Evolutionary conservation across 1,140 invertebrate genomes (phyloP), one percentile per base, ranked within the genome.

Genomic region (Camponotus vicinus): DNA sequence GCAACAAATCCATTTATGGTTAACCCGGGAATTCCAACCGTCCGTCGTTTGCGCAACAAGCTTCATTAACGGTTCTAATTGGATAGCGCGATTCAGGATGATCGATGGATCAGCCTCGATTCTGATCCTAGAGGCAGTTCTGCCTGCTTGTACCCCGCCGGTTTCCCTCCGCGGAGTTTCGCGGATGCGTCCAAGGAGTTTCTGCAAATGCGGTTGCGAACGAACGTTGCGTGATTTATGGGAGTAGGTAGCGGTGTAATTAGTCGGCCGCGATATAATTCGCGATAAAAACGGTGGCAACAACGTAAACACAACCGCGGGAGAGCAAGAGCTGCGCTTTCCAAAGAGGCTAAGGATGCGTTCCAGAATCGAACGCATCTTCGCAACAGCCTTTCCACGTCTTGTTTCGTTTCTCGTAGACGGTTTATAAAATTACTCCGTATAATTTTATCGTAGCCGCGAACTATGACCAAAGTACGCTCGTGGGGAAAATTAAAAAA

Each of bases 241-340:
- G 15, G 27, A 67, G 66, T 70, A 57, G 66, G 66, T 21, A 80
- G 78, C 18, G 21, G 37, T 80, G 78, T 80, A 80, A 80, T 80
- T 80, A 80, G 64, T 21, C 70, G 15, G 64, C 78, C 52, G 64
- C 66, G 37, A 80, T 70, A 70, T 80, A 80, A 80, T 80, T 80
- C 67, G 64, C 66, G 78, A 80, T 80, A 66, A 80, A 80, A 80
- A 57, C 78, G 45, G 78, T 70, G 78, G 64, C 78, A 80, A 70
- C 78, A 70, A 80, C 49, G 70, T 70, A 70, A 70, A 80, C 64
- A 70, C 64, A 42, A 55, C 42, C 61, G 42, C 42, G n/a, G 18
- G 4, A 32, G 63, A 59, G 66, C 49, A 15, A 52, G 13, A 64
- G 61, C 61, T 32, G 5, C 15, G 61, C 27, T 5, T 15, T 63